Base-by-base conservation (phyloP, 2,888 invertebrate species). In the Lathronympha strigana region DNA sequence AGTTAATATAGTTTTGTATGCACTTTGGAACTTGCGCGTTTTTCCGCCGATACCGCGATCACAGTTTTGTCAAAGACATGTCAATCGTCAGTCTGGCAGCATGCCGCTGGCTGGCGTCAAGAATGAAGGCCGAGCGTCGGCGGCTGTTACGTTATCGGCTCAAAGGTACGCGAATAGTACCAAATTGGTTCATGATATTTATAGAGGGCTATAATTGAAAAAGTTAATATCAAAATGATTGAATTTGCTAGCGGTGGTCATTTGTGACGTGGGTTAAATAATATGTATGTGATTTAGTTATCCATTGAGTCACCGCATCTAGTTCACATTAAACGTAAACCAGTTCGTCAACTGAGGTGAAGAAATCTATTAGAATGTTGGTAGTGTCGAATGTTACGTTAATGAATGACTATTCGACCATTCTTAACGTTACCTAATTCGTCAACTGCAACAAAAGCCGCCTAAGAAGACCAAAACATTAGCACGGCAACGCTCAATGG, bases 1-100 rank as follows among this genome's bases (percentile, higher is more conserved):
- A 13, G 13, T 13, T n/a, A 5, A n/a, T 5, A n/a, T n/a, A n/a
- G n/a, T n/a, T n/a, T n/a, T 36, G 36, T 4, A 33, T 13, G 33
- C 36, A 36, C 17, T 43, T 43, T 43, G 43, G 9, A 19, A 43
- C 19, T 19, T 3, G 19, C 21, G 11, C n/a, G 43, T 19, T 43
- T 21, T 21, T 43, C 11, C 11, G 4, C 21, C 13, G 43, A 19
- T 21, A 43, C 11, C 21, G 4, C 43, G 8, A 15, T 9, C 21
- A 21, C 43, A 19, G 43, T 43, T 40, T 43, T 51, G 66, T 70
- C 70, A 63, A 64, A 69, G 62, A 60, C n/a, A 61, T 53, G 67
- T 72, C 72, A 68, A 72, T 71, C 67, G 64, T 33, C 69, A 66
- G 57, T 33, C 66, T 72, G 73, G 71, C 73, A 71, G 70, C 64